Base-by-base conservation (phyloP, 2,888 invertebrate genomes). In the Eupithecia subumbrata region DNA sequence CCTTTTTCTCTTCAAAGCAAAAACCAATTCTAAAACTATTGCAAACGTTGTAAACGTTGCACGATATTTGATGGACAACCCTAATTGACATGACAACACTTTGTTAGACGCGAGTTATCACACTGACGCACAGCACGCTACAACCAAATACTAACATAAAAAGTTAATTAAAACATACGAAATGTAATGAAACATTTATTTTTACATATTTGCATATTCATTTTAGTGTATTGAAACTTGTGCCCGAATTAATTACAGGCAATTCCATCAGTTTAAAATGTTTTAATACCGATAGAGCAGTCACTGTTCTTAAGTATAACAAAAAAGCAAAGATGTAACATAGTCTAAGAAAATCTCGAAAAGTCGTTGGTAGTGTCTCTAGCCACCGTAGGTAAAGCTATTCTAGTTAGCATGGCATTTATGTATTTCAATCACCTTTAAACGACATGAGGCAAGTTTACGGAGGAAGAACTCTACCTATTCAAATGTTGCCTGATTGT, bases 111-210 rank as follows among this genome's bases (percentile, higher is more conserved):
- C 45, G 69, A 76, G 76, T 56, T 72, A 70, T 73, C 71, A 71
- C 71, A 78, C 77, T 73, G 78, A 69, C 70, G 75, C 67, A 64
- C 52, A 78, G 74, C 84, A 84, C 84, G 82, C 84, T 78, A 83
- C 84, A 84, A 75, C 84, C 85, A 82, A 75, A 86, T 84, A 78
- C 12, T 40, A 80, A 83, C 84, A 84, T 87, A 60, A 86, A 87
- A 86, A 85, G 84, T 86, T 88, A 88, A 89, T 89, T 88, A 86
- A 87, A 80, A 74, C 76, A 68, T 73, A 69, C 73, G 71, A 22
- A 52, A 52, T 22, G 43, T 63, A 66, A 66, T 40, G 68, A n/a
- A 43, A 9, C 16, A 37, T n/a, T 56, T 22, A 37, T 40, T 11
- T 37, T 18, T 67, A 40, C n/a, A 37, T 37, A 67, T 66, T 66